These are phyloP conservation scores for Odontothrips loti DNA, from an alignment of 2,888 invertebrate genomes.

Conservation along the genomic window DNA sequence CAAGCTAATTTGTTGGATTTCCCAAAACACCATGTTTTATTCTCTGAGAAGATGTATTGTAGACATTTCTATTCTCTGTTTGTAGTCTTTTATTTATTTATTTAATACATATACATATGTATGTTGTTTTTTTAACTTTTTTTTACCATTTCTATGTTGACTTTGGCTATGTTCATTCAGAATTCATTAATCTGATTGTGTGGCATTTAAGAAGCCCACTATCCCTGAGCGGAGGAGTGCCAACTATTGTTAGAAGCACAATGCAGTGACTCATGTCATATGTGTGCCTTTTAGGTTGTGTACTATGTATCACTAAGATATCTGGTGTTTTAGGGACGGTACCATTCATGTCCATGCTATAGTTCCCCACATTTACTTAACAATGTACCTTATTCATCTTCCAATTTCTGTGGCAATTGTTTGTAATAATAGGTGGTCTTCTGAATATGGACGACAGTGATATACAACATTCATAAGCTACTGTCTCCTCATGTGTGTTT, in stretches of 20 bases:
- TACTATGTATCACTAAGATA: not conserved
- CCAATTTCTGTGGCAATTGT: too few species aligned
- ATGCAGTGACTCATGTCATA: not conserved
- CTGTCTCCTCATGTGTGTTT: too few species aligned
- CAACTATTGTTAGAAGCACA: slow-evolving; percentile 7
- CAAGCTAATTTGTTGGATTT: not conserved
- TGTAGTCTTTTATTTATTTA: not conserved
- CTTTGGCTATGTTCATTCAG: not conserved
- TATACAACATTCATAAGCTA: too few species aligned
- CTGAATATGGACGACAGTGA: too few species aligned
- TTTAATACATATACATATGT: not conserved
- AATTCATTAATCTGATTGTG: not conserved
- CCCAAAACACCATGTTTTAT: not conserved
- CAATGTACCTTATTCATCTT: too few species aligned
- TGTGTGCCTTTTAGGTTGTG: not conserved
- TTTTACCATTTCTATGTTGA: not conserved
- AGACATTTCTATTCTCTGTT: not conserved
- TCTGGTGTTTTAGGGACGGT: not conserved
- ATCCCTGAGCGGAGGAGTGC: not conserved
- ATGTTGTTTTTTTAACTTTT: not conserved
- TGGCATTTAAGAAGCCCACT: not conserved
- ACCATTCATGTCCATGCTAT: not conserved
- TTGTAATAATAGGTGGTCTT: too few species aligned
- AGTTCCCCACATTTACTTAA: not conserved
- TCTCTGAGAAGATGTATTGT: not conserved